Evolutionary conservation across 2,113 vertebrate species (phyloP).

Genomic region (Stictonetta naevosa): DNA sequence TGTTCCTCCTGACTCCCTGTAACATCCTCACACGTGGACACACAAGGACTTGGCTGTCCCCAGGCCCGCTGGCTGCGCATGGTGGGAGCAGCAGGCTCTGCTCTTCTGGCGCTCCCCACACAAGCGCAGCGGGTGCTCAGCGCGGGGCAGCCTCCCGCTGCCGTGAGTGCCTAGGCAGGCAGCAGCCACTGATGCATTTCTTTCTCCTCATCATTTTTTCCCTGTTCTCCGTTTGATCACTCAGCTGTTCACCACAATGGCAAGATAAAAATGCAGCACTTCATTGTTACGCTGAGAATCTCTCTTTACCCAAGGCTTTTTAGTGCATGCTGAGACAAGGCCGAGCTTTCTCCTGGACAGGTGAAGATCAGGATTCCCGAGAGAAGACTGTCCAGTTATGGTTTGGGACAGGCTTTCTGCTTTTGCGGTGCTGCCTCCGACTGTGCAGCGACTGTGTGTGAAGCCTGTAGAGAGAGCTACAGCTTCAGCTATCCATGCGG

Average conservation of each 20-base stretch:
- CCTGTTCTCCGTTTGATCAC: background rate
- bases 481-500: conserved; percentile 19
- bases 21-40: too few species aligned
- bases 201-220: background rate
- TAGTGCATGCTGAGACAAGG: background rate
- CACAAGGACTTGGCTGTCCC: too few species aligned
- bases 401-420: background rate
- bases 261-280: background rate
- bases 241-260: background rate
- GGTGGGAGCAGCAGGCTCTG: background rate
- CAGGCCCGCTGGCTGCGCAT: too few species aligned
- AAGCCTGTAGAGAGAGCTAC: conserved; percentile 70
- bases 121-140: background rate
- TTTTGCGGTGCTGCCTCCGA: background rate
- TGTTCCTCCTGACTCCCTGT: too few species aligned
- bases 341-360: conserved; percentile 22
- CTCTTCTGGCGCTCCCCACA: background rate
- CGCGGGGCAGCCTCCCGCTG: background rate
- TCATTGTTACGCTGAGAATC: background rate
- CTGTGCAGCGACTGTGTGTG: background rate
- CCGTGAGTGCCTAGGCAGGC: background rate
- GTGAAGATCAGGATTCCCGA: conserved; percentile 22
- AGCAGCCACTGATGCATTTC: background rate
- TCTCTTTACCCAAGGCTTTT: background rate
- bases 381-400: background rate